Conservation (phyloP, 2,888 invertebrate genomes). For the Tipula helvola region DNA sequence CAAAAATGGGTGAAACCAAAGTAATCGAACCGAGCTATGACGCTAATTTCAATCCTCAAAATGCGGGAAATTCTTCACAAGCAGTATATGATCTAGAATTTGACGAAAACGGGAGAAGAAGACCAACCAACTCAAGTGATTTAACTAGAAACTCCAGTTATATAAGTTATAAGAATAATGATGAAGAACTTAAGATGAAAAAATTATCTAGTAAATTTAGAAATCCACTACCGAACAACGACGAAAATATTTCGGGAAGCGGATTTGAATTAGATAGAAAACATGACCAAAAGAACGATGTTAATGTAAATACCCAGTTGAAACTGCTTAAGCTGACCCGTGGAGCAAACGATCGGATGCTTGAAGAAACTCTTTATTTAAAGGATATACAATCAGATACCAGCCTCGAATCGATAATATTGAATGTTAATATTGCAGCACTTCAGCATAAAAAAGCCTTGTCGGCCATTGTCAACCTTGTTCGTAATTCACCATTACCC, state of each 20-base stretch:
- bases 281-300: neutral
- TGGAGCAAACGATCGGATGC: neutral
- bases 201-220: too few species aligned
- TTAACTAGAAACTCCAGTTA: too few species aligned
- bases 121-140: too few species aligned
- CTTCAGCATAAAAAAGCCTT: neutral
- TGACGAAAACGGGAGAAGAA: too few species aligned
- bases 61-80: too few species aligned
- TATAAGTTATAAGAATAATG: neutral
- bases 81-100: too few species aligned
- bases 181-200: neutral
- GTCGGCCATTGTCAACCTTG: neutral
- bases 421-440: neutral
- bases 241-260: too few species aligned
- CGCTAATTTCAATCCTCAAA: too few species aligned
- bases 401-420: neutral
- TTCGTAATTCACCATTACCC: neutral
- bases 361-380: neutral
- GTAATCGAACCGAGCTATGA: too few species aligned
- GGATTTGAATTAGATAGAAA: too few species aligned
- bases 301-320: neutral
- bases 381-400: neutral
- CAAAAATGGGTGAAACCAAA: too few species aligned
- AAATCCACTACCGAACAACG: too few species aligned
- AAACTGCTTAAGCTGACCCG: neutral